Conservation (phyloP, 2,797 vertebrate species). For the Antrozous pallidus region DNA sequence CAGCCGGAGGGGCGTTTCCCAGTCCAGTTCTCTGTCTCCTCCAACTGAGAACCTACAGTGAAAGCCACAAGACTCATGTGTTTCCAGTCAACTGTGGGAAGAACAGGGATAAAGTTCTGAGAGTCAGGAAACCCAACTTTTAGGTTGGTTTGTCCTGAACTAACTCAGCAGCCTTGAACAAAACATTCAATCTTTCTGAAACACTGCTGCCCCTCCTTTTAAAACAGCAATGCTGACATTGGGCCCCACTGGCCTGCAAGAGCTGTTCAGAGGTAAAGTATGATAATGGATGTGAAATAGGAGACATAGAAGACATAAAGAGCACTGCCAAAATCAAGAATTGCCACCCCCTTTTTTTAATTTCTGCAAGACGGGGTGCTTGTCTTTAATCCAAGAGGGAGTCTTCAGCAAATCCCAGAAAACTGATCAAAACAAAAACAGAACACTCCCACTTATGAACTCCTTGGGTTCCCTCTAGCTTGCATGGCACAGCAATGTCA, state of each 20-base stretch:
- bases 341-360: no score
- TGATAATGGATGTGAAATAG: neutral
- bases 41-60: neutral
- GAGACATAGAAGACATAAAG: neutral
- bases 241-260: neutral
- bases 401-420: conserved; percentile 66
- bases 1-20: neutral
- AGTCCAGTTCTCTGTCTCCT: neutral
- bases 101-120: neutral
- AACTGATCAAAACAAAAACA: conserved; percentile 73
- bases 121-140: conserved; percentile 14
- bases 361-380: conserved; percentile 23
- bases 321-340: neutral
- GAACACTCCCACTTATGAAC: conserved; percentile 58
- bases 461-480: neutral
- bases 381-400: conserved; percentile 66
- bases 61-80: neutral
- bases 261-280: neutral
- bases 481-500: neutral
- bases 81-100: neutral
- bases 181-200: neutral
- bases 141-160: conserved; percentile 3
- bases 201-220: neutral
- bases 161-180: neutral
- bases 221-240: neutral